Evolutionary conservation across 2,888 invertebrate species (phyloP), one percentile per base, ranked within the genome.

Genomic region (Catocala sponsa): DNA sequence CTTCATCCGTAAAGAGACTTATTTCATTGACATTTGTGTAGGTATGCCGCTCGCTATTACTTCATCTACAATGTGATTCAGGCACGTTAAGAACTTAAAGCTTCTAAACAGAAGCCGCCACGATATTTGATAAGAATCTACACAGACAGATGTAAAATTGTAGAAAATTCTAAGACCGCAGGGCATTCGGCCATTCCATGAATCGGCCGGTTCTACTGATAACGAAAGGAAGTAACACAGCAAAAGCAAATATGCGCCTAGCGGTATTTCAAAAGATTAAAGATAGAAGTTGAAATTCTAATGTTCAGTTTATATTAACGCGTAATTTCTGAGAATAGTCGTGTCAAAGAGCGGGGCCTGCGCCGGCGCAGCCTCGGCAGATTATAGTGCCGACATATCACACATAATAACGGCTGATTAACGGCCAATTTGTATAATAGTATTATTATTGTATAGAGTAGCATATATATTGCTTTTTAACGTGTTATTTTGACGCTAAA

Each of bases 331-430:
- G 47, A 74, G 74, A 76, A 68, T 57, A 53, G 70, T 63, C 55
- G 66, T 79, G 82, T 84, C 81, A 80, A 82, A 83, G 80, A 79
- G 82, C 80, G 78, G 66, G 64, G 53, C 78, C 59, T 65, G 68
- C 68, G 74, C 69, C 68, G 65, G 67, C 69, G 73, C 74, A 66
- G 64, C 57, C 61, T 72, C 66, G 47, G 59, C 63, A 66, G 74
- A 78, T 76, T 68, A 55, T 51, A 73, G 55, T 68, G 74, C 74
- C 72, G 57, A 69, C 66, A 72, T 72, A 70, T 75, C 71, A 68
- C 65, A 76, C 69, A 65, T 79, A 77, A 74, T 79, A 78, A 77
- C 74, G 38, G 57, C 62, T 80, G 72, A 78, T 84, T 74, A 76
- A 75, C 72, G 69, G 69, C 66, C 76, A 76, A 76, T 80, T 79